These are phyloP conservation scores for Pygoscelis adeliae DNA, from an alignment of 2,113 vertebrate species.

Conservation along the genomic window DNA sequence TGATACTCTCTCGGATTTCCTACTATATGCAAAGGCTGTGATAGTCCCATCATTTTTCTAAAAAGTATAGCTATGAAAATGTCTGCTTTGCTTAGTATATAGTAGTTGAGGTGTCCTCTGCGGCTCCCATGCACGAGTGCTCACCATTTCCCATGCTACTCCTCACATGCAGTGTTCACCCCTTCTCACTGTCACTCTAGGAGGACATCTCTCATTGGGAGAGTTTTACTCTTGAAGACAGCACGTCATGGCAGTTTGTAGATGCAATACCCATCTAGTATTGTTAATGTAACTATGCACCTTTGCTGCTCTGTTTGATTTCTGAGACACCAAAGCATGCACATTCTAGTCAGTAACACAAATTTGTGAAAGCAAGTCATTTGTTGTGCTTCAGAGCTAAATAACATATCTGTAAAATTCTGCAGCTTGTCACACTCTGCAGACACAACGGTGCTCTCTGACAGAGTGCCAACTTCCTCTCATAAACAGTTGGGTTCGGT, in stretches of 20 bases:
- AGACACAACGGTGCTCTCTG: background rate
- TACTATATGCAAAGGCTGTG: background rate
- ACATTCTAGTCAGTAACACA: background rate
- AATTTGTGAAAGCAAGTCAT: background rate
- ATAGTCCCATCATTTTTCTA: background rate
- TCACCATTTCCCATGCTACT: background rate
- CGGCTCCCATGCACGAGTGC: background rate
- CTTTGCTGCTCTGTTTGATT: background rate
- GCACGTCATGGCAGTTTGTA: background rate
- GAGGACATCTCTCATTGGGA: background rate
- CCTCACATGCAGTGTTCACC: background rate
- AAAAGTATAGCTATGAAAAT: background rate
- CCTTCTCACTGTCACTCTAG: background rate
- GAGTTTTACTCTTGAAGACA: background rate
- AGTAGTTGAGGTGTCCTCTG: background rate
- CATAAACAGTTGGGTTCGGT: background rate
- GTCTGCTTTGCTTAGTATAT: background rate
- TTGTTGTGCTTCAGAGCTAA: conserved; percentile 15
- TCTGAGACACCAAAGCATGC: background rate
- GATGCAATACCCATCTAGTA: background rate
- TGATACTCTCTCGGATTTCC: background rate
- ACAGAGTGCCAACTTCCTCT: background rate
- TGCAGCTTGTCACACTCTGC: background rate
- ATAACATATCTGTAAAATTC: background rate
- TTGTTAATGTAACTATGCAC: background rate